These are phyloP conservation scores for Pollenia griseotomentosa DNA, from an alignment of 2,888 invertebrate species.

Conservation along the genomic window DNA sequence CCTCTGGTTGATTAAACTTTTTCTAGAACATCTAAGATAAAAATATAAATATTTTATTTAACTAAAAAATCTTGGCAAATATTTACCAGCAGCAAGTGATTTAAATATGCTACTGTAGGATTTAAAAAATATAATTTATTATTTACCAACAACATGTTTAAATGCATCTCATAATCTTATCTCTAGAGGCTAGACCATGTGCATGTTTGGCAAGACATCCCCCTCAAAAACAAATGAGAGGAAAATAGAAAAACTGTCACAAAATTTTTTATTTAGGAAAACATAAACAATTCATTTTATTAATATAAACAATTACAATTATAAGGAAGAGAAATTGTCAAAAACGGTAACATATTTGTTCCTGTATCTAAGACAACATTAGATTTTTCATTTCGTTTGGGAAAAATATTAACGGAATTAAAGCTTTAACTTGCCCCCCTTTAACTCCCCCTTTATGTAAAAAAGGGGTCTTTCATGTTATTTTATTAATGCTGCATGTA, in stretches of 20 bases:
- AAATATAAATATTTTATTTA: neutral
- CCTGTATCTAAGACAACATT: constrained; percentile 58
- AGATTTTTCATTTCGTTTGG: neutral
- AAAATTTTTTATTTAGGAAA: constrained; percentile 32
- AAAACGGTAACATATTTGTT: constrained; percentile 63
- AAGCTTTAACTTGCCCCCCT: constrained; percentile 38
- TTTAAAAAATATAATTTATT: constrained; percentile 43
- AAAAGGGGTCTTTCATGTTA: constrained; percentile 43
- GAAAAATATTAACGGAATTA: neutral
- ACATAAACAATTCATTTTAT: constrained; percentile 45
- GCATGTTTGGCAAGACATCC: constrained; percentile 26
- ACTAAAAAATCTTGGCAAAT: constrained; percentile 54
- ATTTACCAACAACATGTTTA: constrained; percentile 13
- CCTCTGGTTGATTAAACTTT: constrained; percentile 23
- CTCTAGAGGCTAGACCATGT: constrained; percentile 28
- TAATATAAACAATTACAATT: constrained; percentile 12
- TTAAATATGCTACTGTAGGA: constrained; percentile 67
- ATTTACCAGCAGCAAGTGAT: constrained; percentile 62
- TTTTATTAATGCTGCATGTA: neutral
- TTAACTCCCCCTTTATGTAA: neutral
- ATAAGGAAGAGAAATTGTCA: constrained; percentile 7
- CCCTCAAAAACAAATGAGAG: neutral
- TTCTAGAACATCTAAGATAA: constrained; percentile 14
- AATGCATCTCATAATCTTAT: constrained; percentile 50
- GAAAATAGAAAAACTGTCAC: constrained; percentile 40